Evolutionary conservation across 2,797 vertebrate species (phyloP).

Genomic region (Mareca strepera): DNA sequence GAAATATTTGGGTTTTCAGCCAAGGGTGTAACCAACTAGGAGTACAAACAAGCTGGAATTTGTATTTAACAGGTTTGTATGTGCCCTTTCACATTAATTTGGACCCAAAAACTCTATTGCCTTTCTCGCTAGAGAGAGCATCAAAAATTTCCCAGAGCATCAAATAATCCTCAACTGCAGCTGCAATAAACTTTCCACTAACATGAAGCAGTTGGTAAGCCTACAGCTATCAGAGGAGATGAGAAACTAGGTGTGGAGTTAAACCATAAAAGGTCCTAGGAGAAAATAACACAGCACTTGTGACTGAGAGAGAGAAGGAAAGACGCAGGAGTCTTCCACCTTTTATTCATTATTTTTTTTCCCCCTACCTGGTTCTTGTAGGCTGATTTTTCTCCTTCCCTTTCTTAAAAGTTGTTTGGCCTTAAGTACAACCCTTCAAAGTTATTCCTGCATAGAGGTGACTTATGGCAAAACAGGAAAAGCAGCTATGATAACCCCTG

Average conservation of each 20-base stretch:
- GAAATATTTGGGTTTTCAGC: constrained; percentile 49
- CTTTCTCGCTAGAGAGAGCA: neutral
- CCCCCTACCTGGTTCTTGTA: neutral
- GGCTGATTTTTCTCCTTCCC: neutral
- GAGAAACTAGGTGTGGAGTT: neutral
- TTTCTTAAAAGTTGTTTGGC: neutral
- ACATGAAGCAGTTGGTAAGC: neutral
- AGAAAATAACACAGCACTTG: neutral
- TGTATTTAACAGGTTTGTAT: constrained; percentile 20
- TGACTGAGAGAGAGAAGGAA: neutral
- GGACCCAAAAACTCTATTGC: neutral
- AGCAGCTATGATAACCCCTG: constrained; percentile 7
- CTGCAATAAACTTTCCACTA: neutral
- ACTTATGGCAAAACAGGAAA: constrained; percentile 29
- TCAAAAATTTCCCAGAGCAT: neutral
- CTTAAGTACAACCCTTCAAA: neutral
- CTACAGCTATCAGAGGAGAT: neutral
- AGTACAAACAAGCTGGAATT: constrained; percentile 66
- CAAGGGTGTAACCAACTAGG: constrained; percentile 55
- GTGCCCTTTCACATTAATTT: constrained; percentile 16
- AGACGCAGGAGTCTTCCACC: neutral
- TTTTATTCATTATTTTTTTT: neutral
- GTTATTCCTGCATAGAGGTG: constrained; percentile 2
- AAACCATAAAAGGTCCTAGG: neutral
- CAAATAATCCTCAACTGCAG: neutral